Evolutionary conservation across 2,888 invertebrate genomes (phyloP).

Genomic region (Coremacera marginata): DNA sequence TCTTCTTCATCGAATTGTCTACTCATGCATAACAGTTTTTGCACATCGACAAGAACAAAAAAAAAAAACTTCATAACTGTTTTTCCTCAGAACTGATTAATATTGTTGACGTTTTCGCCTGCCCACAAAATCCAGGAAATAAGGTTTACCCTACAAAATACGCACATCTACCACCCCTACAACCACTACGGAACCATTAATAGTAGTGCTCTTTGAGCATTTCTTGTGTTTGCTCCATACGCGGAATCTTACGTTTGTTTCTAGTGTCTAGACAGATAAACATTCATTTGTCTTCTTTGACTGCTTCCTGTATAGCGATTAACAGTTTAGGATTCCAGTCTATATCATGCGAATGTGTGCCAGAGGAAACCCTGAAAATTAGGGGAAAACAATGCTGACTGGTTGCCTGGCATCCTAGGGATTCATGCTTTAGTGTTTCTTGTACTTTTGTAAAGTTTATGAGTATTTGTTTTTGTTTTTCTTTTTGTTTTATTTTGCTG

Average conservation of each 20-base stretch:
- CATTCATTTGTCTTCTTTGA: slow-evolving; percentile 15
- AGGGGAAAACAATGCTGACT: background rate
- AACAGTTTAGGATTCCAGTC: background rate
- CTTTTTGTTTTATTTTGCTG: background rate
- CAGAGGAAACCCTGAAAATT: background rate
- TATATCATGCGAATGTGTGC: background rate
- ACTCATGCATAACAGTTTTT: slow-evolving; percentile 4
- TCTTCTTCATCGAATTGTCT: background rate
- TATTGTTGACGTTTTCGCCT: slow-evolving; percentile 1
- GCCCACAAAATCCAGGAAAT: background rate
- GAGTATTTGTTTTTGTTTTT: too few species aligned
- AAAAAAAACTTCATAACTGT: background rate
- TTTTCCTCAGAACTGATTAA: slow-evolving; percentile 3
- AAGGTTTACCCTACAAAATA: background rate
- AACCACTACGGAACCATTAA: background rate
- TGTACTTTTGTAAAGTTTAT: background rate
- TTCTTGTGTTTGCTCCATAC: background rate
- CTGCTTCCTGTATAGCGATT: background rate
- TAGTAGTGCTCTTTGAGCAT: background rate
- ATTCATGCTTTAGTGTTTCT: background rate
- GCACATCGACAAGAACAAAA: background rate
- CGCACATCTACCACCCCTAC: background rate
- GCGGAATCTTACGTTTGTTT: background rate
- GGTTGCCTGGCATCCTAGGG: background rate
- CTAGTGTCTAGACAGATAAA: slow-evolving; percentile 23